Base-by-base conservation (phyloP, 1,140 invertebrate species). In the Eubasilissa regina region DNA sequence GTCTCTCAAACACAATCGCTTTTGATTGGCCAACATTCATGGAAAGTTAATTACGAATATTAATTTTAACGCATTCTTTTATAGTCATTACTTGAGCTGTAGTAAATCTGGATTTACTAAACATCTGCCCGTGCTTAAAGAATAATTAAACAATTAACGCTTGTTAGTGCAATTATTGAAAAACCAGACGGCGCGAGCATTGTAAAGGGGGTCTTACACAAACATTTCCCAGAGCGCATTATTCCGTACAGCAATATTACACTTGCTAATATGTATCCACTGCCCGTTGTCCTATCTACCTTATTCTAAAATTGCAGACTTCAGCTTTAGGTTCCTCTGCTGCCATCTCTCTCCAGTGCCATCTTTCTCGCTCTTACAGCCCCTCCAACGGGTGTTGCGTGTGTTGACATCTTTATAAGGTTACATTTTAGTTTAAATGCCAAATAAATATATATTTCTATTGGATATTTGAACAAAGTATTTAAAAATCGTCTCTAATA, bases 251-350 rank as follows among this genome's bases (percentile, higher is more conserved):
- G 77, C 45, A 79, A 81, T 79, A 79, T 81, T 81, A 81, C 77
- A 81, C 80, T 81, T 79, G 80, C 80, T 81, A 81, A 81, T 81
- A 62, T 79, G 80, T 81, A 81, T 81, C 80, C 75, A 79, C 77
- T 79, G 80, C 80, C 77, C 60, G 58, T 17, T 51, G 47, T 77
- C 47, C 75, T 66, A 74, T 77, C 77, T 76, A 81, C 80, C 80
- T 81, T 79, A 81, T 81, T 81, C 80, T 81, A 77, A 80, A 82
- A 82, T 78, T 82, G 81, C 81, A 82, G 81, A 82, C 81, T 82
- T 64, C 25, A 25, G 55, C 81, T 82, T 64, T 51, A 21, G 55
- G 74, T 21, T 48, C 74, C 74, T 25, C 25, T 47, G 17, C 35
- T 45, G 45, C 48, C 76, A 70, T 45, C 76, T 45, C 66, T n/a